A percentile compares a stretch with the other conserved stretches of the same genome.
These are phyloP conservation scores for Tauraco hartlaubi DNA, from an alignment of 2,797 vertebrate species.

Conservation along the genomic window DNA sequence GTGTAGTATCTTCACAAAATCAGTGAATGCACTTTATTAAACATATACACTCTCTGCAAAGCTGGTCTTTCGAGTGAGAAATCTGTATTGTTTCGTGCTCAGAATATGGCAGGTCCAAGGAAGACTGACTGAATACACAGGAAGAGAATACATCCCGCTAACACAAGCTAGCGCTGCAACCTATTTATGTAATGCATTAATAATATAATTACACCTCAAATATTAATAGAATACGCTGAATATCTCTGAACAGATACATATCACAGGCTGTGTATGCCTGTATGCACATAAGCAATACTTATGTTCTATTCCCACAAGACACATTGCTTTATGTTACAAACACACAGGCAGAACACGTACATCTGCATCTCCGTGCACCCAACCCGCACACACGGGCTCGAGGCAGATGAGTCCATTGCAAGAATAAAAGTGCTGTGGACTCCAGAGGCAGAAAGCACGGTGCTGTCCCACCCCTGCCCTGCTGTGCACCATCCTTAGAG, in stretches of 20 bases:
- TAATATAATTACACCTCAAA: constrained; percentile 34
- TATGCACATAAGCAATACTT: background rate
- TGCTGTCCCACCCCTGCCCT: background rate
- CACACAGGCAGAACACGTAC: background rate
- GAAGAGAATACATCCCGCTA: background rate
- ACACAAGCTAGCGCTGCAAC: background rate
- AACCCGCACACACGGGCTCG: background rate
- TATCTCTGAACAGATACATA: background rate
- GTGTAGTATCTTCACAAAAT: constrained; percentile 74
- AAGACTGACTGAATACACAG: background rate
- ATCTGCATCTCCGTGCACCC: background rate
- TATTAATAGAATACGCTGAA: background rate
- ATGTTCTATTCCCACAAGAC: background rate
- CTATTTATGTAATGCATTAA: background rate
- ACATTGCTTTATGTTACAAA: background rate
- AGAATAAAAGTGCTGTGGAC: background rate
- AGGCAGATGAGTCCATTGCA: background rate
- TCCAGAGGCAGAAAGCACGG: background rate
- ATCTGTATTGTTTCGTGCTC: constrained; percentile 1
- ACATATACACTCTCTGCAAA: constrained; percentile 34
- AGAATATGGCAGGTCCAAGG: background rate
- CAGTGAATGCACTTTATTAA: constrained; percentile 68
- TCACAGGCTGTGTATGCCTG: background rate
- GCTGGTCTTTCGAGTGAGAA: constrained; percentile 56
- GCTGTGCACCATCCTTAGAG: background rate